Evolutionary conservation across 2,113 vertebrate species (phyloP).

Genomic region (Vombatus ursinus): DNA sequence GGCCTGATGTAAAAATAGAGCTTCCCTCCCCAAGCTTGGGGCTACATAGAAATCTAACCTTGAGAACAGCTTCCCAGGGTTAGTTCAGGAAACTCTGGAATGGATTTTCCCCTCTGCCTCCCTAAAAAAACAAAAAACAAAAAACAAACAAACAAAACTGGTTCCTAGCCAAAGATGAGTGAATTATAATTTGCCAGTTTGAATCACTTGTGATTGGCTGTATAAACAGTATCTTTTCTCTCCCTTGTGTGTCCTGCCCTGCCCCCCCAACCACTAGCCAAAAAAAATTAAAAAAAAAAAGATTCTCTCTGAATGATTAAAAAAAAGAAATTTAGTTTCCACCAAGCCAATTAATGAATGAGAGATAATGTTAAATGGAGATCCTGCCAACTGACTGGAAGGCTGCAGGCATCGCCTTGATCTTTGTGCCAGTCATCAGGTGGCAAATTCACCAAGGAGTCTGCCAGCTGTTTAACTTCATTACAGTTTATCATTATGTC

Average conservation of each 20-base stretch:
- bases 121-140: background rate
- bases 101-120: background rate
- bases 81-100: conserved; percentile 38
- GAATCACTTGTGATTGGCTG: conserved; percentile 40
- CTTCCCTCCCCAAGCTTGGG: background rate
- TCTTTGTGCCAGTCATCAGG: conserved; percentile 78
- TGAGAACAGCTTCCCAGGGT: conserved; percentile 31
- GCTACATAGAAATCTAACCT: conserved; percentile 14
- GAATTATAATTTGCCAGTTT: conserved; percentile 27
- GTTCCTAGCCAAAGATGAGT: conserved; percentile 21
- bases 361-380: conserved; percentile 62
- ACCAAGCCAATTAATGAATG: conserved; percentile 75
- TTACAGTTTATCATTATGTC: conserved; percentile 82
- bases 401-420: conserved; percentile 72
- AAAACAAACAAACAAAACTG: background rate
- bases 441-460: conserved; percentile 81
- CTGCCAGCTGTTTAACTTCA: conserved; percentile 79
- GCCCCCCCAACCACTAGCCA: background rate
- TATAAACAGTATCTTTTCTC: conserved; percentile 16
- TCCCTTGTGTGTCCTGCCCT: conserved; percentile 44
- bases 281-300: background rate
- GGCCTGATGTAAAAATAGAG: conserved; percentile 31
- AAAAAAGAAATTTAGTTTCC: conserved; percentile 16
- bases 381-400: conserved; percentile 58
- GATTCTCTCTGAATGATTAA: background rate